A percentile compares a stretch with the other conserved stretches of the same genome.
These are phyloP conservation scores for Nezara viridula DNA, from an alignment of 2,888 invertebrate species.

Conservation along the genomic window DNA sequence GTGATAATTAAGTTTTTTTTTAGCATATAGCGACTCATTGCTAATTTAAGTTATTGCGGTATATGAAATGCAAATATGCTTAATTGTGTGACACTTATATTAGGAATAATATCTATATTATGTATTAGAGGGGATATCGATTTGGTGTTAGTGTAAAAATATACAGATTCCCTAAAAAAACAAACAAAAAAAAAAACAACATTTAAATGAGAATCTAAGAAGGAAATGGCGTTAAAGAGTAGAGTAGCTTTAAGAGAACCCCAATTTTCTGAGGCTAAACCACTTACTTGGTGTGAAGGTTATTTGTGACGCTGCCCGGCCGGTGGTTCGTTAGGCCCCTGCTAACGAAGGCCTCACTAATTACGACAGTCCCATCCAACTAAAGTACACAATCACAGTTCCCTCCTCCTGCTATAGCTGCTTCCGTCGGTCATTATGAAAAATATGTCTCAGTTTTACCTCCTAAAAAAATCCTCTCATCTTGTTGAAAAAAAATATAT, in stretches of 20 bases:
- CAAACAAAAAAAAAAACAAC: neutral
- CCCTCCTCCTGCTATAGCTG: slow-evolving; percentile 30
- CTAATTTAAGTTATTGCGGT: too few species aligned
- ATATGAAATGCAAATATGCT: too few species aligned
- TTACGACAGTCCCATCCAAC: slow-evolving; percentile 46
- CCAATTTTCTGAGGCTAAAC: slow-evolving; percentile 41
- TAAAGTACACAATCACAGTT: slow-evolving; percentile 44
- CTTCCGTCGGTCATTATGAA: slow-evolving; percentile 13
- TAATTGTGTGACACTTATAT: too few species aligned
- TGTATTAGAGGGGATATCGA: too few species aligned
- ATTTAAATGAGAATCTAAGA: neutral
- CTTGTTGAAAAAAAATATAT: neutral
- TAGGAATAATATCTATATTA: too few species aligned
- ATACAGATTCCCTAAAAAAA: neutral
- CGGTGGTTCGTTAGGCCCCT: slow-evolving; percentile 32
- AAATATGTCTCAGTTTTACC: slow-evolving; percentile 40
- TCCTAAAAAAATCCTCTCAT: neutral
- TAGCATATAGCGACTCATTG: too few species aligned
- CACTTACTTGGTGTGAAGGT: slow-evolving; percentile 41
- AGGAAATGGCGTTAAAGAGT: slow-evolving; percentile 47
- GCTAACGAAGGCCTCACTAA: slow-evolving; percentile 45
- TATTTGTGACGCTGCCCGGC: slow-evolving; percentile 11
- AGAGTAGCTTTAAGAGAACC: slow-evolving; percentile 32
- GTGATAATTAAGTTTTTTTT: too few species aligned
- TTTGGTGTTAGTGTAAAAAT: too few species aligned